A percentile compares a stretch with the other conserved stretches of the same genome.
These are phyloP conservation scores for Glaucidium brasilianum DNA, from an alignment of 2,113 vertebrate genomes.

Conservation along the genomic window DNA sequence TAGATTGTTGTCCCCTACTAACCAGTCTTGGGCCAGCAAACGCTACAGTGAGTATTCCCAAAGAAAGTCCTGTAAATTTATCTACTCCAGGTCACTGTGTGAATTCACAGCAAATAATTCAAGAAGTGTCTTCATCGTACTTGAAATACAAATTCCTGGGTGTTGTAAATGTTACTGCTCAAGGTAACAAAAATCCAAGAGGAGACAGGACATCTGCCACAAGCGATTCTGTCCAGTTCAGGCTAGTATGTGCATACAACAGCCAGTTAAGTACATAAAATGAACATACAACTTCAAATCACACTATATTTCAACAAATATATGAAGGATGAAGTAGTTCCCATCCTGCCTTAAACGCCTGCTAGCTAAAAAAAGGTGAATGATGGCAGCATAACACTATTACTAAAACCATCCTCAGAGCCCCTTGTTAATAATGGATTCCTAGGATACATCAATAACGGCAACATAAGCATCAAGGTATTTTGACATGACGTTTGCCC, in stretches of 20 bases:
- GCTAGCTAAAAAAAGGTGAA: slow-evolving; percentile 21
- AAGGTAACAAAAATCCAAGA: neutral
- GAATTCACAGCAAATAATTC: neutral
- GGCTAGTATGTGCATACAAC: neutral
- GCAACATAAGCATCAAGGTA: neutral
- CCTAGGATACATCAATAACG: slow-evolving; percentile 2
- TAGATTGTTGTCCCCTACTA: neutral
- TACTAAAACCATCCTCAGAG: slow-evolving; percentile 17
- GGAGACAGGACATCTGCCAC: neutral
- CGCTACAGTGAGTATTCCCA: neutral
- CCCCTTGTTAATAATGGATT: neutral
- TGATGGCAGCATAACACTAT: slow-evolving; percentile 5
- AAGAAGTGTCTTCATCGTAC: rapidly evolving
- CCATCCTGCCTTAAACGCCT: neutral
- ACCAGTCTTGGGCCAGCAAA: neutral
- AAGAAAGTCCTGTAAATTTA: neutral
- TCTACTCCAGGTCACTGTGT: neutral
- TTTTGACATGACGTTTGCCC: neutral
- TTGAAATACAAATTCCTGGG: neutral
- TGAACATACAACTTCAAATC: neutral
- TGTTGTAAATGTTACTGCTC: neutral
- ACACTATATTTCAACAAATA: neutral
- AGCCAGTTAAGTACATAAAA: neutral
- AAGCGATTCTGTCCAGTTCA: neutral
- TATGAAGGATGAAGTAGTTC: neutral